phyloP scores from a whole-genome alignment of 2,888 invertebrate species.

The Sarcophaga carnaria region DNA sequence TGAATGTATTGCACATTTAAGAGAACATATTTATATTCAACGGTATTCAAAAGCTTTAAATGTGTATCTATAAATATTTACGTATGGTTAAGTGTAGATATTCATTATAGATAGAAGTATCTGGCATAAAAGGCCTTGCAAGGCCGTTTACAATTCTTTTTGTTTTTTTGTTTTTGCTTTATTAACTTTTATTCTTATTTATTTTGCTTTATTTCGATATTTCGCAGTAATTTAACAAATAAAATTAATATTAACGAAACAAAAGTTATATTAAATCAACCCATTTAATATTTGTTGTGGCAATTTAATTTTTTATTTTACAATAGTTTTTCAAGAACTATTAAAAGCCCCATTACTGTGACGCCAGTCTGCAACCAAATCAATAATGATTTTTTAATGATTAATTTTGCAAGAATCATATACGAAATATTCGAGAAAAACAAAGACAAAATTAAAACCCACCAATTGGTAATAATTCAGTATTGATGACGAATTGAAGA shows the following conservation, averaged over 20 bases:
- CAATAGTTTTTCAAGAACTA: conserved; percentile 9
- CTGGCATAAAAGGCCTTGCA: conserved; percentile 78
- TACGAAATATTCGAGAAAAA: conserved; percentile 8
- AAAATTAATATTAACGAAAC: too few species aligned
- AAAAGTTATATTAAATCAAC: background rate
- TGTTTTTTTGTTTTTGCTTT: conserved; percentile 41
- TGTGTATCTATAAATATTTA: too few species aligned
- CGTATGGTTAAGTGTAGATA: background rate
- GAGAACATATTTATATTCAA: background rate
- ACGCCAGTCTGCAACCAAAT: conserved; percentile 53
- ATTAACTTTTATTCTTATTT: background rate
- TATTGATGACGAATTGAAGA: background rate
- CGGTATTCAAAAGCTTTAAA: too few species aligned
- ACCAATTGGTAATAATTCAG: background rate
- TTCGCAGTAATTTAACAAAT: too few species aligned
- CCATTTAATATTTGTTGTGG: conserved; percentile 18
- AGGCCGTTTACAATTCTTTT: conserved; percentile 75
- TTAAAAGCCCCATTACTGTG: conserved; percentile 43
- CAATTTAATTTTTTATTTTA: conserved; percentile 46
- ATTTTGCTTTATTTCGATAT: too few species aligned
- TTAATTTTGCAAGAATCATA: conserved; percentile 22
- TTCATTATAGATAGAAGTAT: conserved; percentile 17
- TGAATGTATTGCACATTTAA: background rate
- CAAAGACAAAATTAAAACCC: conserved; percentile 3
- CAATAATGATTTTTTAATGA: conserved; percentile 35